Conservation (phyloP, 2,113 vertebrate species). For the Polypterus bichir region DNA sequence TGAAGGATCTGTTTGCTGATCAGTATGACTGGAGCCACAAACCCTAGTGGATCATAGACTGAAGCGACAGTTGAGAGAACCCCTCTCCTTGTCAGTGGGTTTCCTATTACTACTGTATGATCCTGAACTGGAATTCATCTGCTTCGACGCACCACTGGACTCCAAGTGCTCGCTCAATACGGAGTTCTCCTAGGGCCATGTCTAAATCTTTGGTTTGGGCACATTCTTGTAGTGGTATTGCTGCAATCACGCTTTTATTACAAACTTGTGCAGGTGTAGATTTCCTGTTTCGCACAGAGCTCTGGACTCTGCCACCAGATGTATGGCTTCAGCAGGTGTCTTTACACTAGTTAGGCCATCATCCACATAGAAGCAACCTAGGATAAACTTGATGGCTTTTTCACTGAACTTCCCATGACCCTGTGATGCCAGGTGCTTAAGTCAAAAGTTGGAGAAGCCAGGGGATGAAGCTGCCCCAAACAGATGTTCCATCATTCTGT, state of each 20-base stretch:
- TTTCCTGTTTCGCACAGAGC: background rate
- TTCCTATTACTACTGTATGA: conserved; percentile 8
- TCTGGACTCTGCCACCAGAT: conserved; percentile 6
- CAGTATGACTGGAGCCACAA: conserved; percentile 1
- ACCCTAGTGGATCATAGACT: background rate
- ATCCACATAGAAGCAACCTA: conserved; percentile 15
- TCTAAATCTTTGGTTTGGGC: no score
- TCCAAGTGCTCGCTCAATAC: conserved; percentile 7
- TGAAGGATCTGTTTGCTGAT: conserved; percentile 14
- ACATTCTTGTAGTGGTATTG: no score
- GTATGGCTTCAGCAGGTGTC: conserved; percentile 1
- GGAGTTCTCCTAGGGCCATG: no score
- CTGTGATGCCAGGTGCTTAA: conserved; percentile 12
- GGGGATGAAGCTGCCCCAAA: no score
- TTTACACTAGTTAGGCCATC: conserved; percentile 6
- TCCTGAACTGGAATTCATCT: conserved; percentile 16
- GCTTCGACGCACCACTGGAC: conserved; percentile 13
- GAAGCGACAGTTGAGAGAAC: conserved; percentile 11
- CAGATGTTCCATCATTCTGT: no score
- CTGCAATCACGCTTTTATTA: no score
- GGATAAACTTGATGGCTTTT: conserved; percentile 6
- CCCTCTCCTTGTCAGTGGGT: conserved; percentile 12
- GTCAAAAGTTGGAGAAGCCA: conserved; percentile 6
- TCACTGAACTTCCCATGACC: conserved; percentile 10
- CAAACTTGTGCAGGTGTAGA: conserved; percentile 12